Conservation (phyloP, 2,888 invertebrate species). For the Drosophila birchii region DNA sequence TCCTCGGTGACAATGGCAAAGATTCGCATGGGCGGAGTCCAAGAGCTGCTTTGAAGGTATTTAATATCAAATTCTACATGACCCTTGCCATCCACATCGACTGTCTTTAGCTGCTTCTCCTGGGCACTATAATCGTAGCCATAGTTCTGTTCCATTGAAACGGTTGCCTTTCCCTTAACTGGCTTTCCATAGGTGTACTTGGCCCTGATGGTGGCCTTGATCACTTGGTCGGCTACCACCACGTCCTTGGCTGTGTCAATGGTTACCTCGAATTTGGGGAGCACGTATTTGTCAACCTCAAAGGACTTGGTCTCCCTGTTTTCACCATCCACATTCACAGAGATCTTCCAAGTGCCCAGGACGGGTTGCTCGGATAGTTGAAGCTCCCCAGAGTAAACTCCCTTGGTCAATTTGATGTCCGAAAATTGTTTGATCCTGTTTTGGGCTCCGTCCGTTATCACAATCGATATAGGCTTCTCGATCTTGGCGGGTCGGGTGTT, state of each 20-base stretch:
- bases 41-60: slow-evolving; percentile 88
- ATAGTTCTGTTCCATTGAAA: slow-evolving; percentile 85
- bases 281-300: slow-evolving; percentile 94
- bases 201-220: slow-evolving; percentile 92
- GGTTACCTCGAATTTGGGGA: slow-evolving; percentile 96
- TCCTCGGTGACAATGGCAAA: slow-evolving; percentile 96
- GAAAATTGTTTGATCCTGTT: slow-evolving; percentile 94
- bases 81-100: slow-evolving; percentile 88
- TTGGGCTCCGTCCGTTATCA: slow-evolving; percentile 87
- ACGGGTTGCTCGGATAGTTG: slow-evolving; percentile 92
- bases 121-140: slow-evolving; percentile 37
- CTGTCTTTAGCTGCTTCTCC: slow-evolving; percentile 87
- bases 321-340: slow-evolving; percentile 86
- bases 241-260: slow-evolving; percentile 93
- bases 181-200: slow-evolving; percentile 95
- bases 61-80: slow-evolving; percentile 90
- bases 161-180: slow-evolving; percentile 93
- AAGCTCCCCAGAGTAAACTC: slow-evolving; percentile 91
- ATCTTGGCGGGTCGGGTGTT: slow-evolving; percentile 87
- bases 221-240: slow-evolving; percentile 91
- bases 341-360: slow-evolving; percentile 94
- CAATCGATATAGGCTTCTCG: slow-evolving; percentile 77
- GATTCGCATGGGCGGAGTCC: slow-evolving; percentile 83
- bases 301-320: slow-evolving; percentile 64
- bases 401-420: slow-evolving; percentile 88